Conservation (phyloP, 2,797 vertebrate genomes). For the Knipowitschia caucasica region DNA sequence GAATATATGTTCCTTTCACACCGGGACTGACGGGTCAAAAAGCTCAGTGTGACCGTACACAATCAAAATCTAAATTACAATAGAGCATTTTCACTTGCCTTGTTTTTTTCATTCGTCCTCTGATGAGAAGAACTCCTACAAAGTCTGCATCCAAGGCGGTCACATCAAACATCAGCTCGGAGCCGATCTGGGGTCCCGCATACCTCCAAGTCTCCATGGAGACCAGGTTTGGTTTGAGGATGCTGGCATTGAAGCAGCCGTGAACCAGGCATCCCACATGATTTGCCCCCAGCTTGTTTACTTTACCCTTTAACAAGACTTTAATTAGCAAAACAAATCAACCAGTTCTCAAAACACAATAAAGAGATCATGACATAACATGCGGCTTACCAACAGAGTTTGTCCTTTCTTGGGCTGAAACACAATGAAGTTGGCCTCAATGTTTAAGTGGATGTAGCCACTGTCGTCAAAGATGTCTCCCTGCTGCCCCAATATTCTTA, state of each 20-base stretch:
- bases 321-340: neutral
- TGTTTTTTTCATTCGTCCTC: slow-evolving; percentile 78
- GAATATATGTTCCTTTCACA: too few relatives aligned
- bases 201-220: slow-evolving; percentile 80
- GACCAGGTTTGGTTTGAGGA: slow-evolving; percentile 84
- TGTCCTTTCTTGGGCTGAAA: slow-evolving; percentile 84
- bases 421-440: slow-evolving; percentile 87
- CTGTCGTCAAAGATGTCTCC: slow-evolving; percentile 90
- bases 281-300: slow-evolving; percentile 89
- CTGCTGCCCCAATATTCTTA: slow-evolving; percentile 79
- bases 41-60: too few relatives aligned
- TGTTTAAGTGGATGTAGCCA: slow-evolving; percentile 89
- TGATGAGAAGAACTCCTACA: slow-evolving; percentile 89
- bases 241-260: slow-evolving; percentile 92
- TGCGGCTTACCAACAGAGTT: slow-evolving; percentile 81
- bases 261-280: slow-evolving; percentile 94
- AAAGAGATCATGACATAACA: neutral
- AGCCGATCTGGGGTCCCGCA: slow-evolving; percentile 78
- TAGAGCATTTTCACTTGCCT: slow-evolving; percentile 72
- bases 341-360: neutral
- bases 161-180: slow-evolving; percentile 86
- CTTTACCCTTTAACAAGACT: slow-evolving; percentile 75
- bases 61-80: too few relatives aligned
- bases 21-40: too few relatives aligned
- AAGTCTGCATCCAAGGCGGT: slow-evolving; percentile 85